Conservation (phyloP, 2,888 invertebrate species). For the Cancer borealis region DNA sequence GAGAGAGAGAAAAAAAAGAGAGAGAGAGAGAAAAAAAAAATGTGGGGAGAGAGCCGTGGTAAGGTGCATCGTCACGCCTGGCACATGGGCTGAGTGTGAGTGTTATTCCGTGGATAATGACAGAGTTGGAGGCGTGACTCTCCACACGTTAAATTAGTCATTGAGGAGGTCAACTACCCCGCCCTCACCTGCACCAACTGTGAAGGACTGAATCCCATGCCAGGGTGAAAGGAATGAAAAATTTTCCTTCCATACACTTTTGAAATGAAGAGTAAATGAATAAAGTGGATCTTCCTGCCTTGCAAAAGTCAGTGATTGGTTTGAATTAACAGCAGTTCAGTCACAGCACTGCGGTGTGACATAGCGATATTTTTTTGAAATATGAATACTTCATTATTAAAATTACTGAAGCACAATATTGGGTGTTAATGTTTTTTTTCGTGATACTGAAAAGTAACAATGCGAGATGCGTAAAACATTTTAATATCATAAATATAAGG, state of each 20-base stretch:
- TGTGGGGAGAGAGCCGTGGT: too few species aligned
- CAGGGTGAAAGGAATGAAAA: not conserved
- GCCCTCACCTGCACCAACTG: not conserved
- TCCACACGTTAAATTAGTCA: not conserved
- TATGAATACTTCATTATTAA: not conserved
- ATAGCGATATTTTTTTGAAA: not conserved
- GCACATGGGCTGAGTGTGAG: not conserved
- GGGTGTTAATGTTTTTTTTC: not conserved
- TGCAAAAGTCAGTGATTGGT: not conserved
- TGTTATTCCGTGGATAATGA: constrained; percentile 3
- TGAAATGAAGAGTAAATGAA: not conserved
- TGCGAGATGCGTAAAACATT: not conserved
- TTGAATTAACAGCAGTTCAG: not conserved
- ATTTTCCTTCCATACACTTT: not conserved
- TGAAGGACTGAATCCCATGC: not conserved
- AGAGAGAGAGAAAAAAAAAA: too few species aligned
- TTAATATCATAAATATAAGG: not conserved
- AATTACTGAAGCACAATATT: not conserved
- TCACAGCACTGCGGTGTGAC: not conserved
- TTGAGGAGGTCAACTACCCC: constrained; percentile 12
- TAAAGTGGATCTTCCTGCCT: not conserved
- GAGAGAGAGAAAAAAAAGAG: not conserved
- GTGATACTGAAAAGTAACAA: not conserved
- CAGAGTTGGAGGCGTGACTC: not conserved
- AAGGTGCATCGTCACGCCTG: not conserved